Conservation (phyloP, 1,140 invertebrate genomes). For the Brachionus rotundiformis region DNA sequence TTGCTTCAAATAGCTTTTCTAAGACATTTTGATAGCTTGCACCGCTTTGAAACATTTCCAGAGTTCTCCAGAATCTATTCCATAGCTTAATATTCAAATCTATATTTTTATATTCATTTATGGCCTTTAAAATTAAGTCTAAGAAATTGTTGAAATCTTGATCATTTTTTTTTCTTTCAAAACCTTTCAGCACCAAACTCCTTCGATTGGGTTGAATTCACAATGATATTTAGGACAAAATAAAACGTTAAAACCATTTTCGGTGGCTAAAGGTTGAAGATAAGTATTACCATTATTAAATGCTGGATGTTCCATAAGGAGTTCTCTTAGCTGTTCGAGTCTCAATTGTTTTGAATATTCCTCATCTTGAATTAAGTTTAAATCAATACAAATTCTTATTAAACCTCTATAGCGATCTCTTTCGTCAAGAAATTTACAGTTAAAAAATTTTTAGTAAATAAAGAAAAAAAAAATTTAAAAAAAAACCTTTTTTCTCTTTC, state of each 20-base stretch:
- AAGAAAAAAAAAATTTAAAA: too few relatives aligned
- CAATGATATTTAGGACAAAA: background rate
- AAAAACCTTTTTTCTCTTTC: too few relatives aligned
- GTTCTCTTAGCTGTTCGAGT: background rate
- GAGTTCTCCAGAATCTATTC: background rate
- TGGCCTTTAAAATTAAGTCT: background rate
- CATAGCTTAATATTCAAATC: background rate
- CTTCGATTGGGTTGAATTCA: background rate
- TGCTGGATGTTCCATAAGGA: background rate
- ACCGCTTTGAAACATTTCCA: background rate
- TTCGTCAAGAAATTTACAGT: too few relatives aligned
- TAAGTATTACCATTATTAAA: background rate
- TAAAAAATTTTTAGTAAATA: too few relatives aligned
- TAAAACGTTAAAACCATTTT: background rate
- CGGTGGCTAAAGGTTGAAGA: background rate
- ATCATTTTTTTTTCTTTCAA: background rate
- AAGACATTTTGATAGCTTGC: background rate
- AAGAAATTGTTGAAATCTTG: background rate
- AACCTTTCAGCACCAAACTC: background rate
- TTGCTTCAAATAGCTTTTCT: too few relatives aligned
- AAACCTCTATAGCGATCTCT: too few relatives aligned
- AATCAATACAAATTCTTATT: too few relatives aligned
- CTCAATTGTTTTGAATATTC: too few relatives aligned
- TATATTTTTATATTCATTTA: background rate
- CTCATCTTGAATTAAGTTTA: too few relatives aligned